These are phyloP conservation scores for Microctonus brassicae DNA, from an alignment of 2,888 invertebrate genomes.

Conservation along the genomic window DNA sequence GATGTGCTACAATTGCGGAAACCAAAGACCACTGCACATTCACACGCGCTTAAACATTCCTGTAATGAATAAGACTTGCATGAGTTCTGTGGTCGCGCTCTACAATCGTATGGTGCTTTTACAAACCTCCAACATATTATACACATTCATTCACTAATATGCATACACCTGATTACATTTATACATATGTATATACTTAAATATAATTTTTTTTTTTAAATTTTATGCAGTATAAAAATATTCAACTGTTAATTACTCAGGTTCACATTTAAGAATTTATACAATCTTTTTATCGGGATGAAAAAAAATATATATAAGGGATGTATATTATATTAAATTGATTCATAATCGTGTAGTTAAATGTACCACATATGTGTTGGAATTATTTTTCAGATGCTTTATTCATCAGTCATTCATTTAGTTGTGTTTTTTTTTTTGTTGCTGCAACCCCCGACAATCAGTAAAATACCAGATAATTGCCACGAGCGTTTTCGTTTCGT, in stretches of 20 bases:
- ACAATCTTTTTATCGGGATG: not conserved
- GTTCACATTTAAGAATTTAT: too few species aligned
- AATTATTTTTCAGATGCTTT: too few species aligned
- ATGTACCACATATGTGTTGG: too few species aligned
- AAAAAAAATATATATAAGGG: not conserved
- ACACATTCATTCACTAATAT: conserved; percentile 7
- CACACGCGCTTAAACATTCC: conserved; percentile 27
- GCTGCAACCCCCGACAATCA: not conserved
- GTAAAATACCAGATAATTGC: conserved; percentile 29
- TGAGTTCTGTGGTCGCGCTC: not conserved
- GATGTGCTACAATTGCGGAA: conserved; percentile 30
- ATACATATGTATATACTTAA: not conserved
- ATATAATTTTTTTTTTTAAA: not conserved
- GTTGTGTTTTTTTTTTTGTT: not conserved
- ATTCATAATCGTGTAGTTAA: conserved; percentile 12
- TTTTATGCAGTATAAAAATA: not conserved
- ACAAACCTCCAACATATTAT: conserved; percentile 4
- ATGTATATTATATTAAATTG: conserved; percentile 12
- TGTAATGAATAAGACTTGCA: conserved; percentile 22
- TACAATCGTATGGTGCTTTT: conserved; percentile 6
- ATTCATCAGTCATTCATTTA: too few species aligned
- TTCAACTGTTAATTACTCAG: not conserved
- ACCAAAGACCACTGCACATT: conserved; percentile 21
- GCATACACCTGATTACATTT: too few species aligned
- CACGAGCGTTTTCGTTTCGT: conserved; percentile 42